A percentile compares a stretch with the other conserved stretches of the same genome.
phyloP scores from a whole-genome alignment of 2,797 vertebrate species.

The Schizothorax lantsangensis region DNA sequence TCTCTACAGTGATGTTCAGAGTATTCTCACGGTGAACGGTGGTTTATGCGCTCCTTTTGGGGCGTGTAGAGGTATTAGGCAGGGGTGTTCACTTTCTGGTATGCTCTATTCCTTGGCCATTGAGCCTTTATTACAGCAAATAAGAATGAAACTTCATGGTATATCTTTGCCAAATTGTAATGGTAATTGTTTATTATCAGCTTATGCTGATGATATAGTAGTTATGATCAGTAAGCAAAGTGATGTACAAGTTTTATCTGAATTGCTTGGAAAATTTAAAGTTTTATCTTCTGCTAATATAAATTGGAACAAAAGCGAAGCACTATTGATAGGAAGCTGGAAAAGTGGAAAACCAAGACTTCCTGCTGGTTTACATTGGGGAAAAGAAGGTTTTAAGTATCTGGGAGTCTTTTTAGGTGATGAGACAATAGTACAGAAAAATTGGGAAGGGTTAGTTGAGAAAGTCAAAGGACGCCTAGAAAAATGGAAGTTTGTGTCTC shows the following conservation, averaged over 20 bases:
- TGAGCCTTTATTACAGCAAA: background rate
- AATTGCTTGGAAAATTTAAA: background rate
- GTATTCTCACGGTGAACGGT: background rate
- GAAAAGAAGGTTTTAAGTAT: background rate
- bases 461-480: background rate
- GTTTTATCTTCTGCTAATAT: background rate
- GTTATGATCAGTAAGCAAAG: background rate
- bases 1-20: background rate
- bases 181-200: background rate
- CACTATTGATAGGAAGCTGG: background rate
- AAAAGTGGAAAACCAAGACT: background rate
- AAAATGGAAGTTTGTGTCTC: background rate
- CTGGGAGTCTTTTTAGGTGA: background rate
- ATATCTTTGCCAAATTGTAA: background rate
- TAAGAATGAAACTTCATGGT: background rate
- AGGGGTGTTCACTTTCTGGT: background rate
- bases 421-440: background rate
- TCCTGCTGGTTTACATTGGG: background rate
- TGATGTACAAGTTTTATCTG: background rate
- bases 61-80: background rate
- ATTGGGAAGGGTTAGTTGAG: background rate
- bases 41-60: background rate
- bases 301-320: constrained; percentile 1
- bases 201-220: background rate
- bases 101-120: background rate